Conservation (phyloP, 2,888 invertebrate genomes). For the Pandemis heparana region DNA sequence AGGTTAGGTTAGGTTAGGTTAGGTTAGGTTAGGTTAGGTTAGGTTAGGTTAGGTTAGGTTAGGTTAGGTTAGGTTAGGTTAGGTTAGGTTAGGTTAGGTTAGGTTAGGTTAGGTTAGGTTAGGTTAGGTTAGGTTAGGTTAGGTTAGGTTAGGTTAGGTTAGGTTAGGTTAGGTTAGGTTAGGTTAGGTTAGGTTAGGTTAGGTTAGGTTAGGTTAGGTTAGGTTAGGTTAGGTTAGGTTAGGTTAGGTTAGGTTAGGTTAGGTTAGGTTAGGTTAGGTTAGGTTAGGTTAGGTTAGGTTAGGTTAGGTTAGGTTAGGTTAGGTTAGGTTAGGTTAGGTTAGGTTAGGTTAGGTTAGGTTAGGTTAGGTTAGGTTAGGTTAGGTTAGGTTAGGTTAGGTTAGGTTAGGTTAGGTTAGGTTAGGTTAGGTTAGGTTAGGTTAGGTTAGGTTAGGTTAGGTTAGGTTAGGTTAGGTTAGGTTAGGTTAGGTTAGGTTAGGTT, state of each 20-base stretch:
- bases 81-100: constrained; percentile 43
- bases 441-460: constrained; percentile 41
- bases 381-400: constrained; percentile 38
- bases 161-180: constrained; percentile 37
- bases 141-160: constrained; percentile 38
- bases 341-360: constrained; percentile 41
- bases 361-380: constrained; percentile 44
- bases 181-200: constrained; percentile 37
- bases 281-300: constrained; percentile 45
- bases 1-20: constrained; percentile 45
- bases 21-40: constrained; percentile 34
- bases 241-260: constrained; percentile 35
- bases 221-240: constrained; percentile 40
- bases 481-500: too few species aligned
- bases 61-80: constrained; percentile 41
- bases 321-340: constrained; percentile 45
- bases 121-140: constrained; percentile 41
- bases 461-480: constrained; percentile 43
- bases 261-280: constrained; percentile 5
- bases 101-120: constrained; percentile 42
- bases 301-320: constrained; percentile 53
- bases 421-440: constrained; percentile 31
- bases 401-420: constrained; percentile 36
- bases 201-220: constrained; percentile 41
- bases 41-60: constrained; percentile 39